Evolutionary conservation across 1,140 invertebrate species (phyloP).

Genomic region (Rhopalosiphum maidis): DNA sequence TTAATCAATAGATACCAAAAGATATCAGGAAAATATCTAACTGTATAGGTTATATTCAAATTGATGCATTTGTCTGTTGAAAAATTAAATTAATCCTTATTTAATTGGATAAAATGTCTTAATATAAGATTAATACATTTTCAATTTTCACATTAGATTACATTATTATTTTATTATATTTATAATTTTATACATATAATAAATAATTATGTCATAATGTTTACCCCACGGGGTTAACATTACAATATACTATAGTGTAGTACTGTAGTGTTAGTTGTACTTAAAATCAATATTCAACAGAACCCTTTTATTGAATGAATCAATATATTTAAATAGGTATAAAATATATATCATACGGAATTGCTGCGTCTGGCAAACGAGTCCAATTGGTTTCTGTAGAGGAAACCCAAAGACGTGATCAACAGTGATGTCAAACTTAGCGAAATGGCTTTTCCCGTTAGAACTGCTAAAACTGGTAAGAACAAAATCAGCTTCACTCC

Average conservation of each 20-base stretch:
- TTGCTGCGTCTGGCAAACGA: neutral
- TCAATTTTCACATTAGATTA: neutral
- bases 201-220: neutral
- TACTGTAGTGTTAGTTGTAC: neutral
- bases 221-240: neutral
- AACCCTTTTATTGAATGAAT: neutral
- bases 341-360: neutral
- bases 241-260: neutral
- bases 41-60: neutral
- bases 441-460: slow-evolving; percentile 4
- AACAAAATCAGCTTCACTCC: neutral
- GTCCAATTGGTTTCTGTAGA: neutral
- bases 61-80: neutral
- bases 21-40: neutral
- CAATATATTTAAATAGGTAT: neutral
- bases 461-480: neutral
- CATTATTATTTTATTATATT: neutral
- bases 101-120: neutral
- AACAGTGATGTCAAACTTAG: slow-evolving; percentile 1
- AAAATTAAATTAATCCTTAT: neutral
- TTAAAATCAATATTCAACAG: neutral
- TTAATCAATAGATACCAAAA: neutral
- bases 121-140: too few species aligned
- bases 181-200: neutral
- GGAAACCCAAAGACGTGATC: neutral